These are phyloP conservation scores for Todiramphus chloris DNA, from an alignment of 2,113 vertebrate genomes.

Conservation along the genomic window DNA sequence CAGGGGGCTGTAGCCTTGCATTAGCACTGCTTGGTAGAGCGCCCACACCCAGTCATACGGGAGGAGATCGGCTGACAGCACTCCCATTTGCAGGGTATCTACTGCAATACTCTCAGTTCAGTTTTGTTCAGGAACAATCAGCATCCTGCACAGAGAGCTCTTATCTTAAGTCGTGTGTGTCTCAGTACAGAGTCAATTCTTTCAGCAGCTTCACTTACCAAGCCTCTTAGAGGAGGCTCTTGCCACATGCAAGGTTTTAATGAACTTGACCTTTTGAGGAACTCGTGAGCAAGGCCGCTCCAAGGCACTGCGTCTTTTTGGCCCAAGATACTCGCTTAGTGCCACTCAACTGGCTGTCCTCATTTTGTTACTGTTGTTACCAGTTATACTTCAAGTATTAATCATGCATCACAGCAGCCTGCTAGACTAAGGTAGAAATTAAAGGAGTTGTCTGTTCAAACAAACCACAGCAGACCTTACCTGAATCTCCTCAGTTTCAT, in stretches of 20 bases:
- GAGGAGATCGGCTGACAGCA: neutral
- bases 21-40: neutral
- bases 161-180: neutral
- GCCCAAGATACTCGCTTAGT: neutral
- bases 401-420: neutral
- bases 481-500: constrained; percentile 96
- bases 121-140: constrained; percentile 12
- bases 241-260: neutral
- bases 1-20: neutral
- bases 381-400: neutral
- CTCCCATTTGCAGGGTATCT: neutral
- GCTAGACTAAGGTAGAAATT: neutral
- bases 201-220: neutral
- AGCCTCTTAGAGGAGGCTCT: neutral
- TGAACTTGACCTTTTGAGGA: neutral
- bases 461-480: constrained; percentile 67
- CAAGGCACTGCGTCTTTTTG: neutral
- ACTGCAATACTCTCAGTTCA: neutral
- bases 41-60: neutral
- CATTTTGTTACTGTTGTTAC: neutral
- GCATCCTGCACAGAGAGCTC: neutral
- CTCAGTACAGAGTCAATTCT: neutral
- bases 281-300: neutral
- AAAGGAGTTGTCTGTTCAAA: neutral
- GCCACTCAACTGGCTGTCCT: neutral